Base-by-base conservation (phyloP, 2,888 invertebrate species). In the Achlya flavicornis region DNA sequence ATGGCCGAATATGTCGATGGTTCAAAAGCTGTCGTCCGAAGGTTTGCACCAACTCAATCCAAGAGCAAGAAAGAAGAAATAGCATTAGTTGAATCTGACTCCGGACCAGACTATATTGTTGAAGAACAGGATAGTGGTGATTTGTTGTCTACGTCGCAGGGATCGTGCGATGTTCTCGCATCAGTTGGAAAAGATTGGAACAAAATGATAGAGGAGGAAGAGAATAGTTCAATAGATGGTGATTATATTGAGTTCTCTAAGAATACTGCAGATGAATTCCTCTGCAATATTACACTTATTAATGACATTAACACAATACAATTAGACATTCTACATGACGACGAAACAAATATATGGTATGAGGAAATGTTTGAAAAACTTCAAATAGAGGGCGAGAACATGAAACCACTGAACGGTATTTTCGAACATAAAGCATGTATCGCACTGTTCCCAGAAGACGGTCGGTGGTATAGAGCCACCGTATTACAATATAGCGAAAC, bases 381-480 rank as follows among this genome's bases (percentile, higher is more conserved):
- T 14, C 94, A 95, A 74, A 65, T 78, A 14, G 76, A 88, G n/a
- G 93, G 91, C 0, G 78, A 71, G 0, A 74, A 80, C 4, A 92
- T 94, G 76, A 87, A 94, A 0, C 79, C 85, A 0, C 74, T 96
- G 10, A 79, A 87, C 26, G 88, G 91, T 10, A 85, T 93, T 71
- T 89, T 76, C 63, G 90, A 87, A 65, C 93, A 95, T 75, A 91
- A 92, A 78, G 94, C 95, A 0, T 97, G 97, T 79, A 86, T 96
- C 65, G 95, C 96, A 43, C 85, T 94, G 59, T 96, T 94, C 73
- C 86, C 90, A 0, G 94, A 94, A 62, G 96, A 97, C 79, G 89
- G 91, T 0, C 76, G 86, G 46, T 98, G 97, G 97, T 97, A 97
- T 81, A 94, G 98, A 66, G 97, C 96, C 0, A 79, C 92, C 14